Evolutionary conservation across 2,888 invertebrate genomes (phyloP).

Genomic region (Aethes cnicana): DNA sequence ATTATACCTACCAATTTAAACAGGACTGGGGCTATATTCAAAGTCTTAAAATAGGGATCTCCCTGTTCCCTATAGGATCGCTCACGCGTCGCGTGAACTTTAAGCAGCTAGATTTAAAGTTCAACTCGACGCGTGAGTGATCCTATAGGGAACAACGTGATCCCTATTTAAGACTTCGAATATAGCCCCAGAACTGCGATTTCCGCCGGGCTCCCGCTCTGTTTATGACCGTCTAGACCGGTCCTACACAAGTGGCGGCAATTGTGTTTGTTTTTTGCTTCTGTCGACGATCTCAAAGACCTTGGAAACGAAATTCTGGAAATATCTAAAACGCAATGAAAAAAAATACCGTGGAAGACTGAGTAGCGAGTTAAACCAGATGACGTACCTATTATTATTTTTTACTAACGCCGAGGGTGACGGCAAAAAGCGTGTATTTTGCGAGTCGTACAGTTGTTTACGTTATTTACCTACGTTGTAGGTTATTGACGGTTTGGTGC

Average conservation of each 20-base stretch:
- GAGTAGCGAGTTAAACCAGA: background rate
- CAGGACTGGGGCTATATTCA: too few relatives aligned
- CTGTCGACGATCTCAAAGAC: constrained; percentile 12
- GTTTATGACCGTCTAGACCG: too few relatives aligned
- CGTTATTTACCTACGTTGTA: constrained; percentile 7
- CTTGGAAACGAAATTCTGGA: constrained; percentile 19
- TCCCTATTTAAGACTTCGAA: too few relatives aligned
- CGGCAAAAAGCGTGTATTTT: constrained; percentile 17
- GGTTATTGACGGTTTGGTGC: background rate
- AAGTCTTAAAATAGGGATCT: too few relatives aligned
- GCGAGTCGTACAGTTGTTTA: background rate
- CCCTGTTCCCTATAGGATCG: too few relatives aligned
- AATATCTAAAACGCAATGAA: background rate
- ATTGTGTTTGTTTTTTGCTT: constrained; percentile 5
- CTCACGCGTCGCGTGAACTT: too few relatives aligned
- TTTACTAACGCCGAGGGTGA: constrained; percentile 1
- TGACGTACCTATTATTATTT: constrained; percentile 5
- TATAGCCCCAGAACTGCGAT: too few relatives aligned
- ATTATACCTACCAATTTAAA: constrained; percentile 2
- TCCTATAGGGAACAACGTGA: too few relatives aligned
- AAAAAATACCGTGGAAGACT: constrained; percentile 4
- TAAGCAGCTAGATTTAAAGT: too few relatives aligned
- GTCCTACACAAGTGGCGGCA: constrained; percentile 2
- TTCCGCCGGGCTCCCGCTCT: too few relatives aligned
- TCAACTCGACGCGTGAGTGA: too few relatives aligned